phyloP scores from a whole-genome alignment of 2,797 vertebrate species.

The Chiloscyllium punctatum region DNA sequence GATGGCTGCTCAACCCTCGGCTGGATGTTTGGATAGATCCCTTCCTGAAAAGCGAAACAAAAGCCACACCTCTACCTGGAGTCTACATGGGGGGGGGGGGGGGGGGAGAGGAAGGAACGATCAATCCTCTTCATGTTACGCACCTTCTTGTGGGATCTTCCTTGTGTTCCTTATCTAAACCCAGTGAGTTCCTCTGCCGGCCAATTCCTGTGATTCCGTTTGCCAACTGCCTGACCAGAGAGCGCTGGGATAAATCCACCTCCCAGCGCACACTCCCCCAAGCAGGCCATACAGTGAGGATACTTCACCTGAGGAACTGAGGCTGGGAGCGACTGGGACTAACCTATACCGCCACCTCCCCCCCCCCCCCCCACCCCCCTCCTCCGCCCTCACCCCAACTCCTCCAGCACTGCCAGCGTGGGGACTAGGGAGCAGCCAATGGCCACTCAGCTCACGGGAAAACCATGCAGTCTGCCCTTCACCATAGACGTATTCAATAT shows the following conservation, averaged over 20 bases:
- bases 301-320: background rate
- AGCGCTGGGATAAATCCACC: background rate
- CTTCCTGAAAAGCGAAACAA: background rate
- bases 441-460: conserved; percentile 34
- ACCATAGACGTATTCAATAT: conserved; percentile 40
- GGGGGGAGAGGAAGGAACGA: background rate
- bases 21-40: background rate
- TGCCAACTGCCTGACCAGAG: background rate
- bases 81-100: too few relatives aligned
- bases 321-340: too few relatives aligned
- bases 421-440: background rate
- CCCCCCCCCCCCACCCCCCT: too few relatives aligned
- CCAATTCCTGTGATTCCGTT: background rate
- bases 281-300: background rate
- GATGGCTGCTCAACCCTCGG: background rate
- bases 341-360: too few relatives aligned
- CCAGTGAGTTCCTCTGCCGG: background rate
- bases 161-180: background rate
- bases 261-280: background rate
- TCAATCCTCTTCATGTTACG: background rate
- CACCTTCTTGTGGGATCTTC: conserved; percentile 28
- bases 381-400: too few relatives aligned
- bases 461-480: conserved; percentile 37
- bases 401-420: background rate
- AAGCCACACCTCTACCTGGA: background rate